Evolutionary conservation across 2,888 invertebrate species (phyloP), one percentile per base, ranked within the genome.

Genomic region (Platerodrilus igneus): DNA sequence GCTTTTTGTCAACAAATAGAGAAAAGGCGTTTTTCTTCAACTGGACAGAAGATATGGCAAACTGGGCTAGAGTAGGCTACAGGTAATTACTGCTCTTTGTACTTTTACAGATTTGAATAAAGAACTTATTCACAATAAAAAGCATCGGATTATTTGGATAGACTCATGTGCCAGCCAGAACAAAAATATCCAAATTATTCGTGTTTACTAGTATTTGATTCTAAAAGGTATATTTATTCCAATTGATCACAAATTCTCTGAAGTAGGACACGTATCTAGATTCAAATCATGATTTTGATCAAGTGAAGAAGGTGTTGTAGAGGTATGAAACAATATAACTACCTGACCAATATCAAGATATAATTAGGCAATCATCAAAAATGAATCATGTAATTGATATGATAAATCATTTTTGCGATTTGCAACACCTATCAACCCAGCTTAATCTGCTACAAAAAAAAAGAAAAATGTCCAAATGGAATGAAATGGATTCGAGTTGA

Each of bases 101-200:
- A n/a, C n/a, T n/a, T n/a, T n/a, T n/a, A n/a, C n/a, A n/a, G n/a
- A n/a, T n/a, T n/a, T n/a, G n/a, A n/a, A n/a, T n/a, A n/a, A n/a
- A n/a, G n/a, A n/a, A n/a, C n/a, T n/a, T n/a, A n/a, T n/a, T n/a
- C n/a, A n/a, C n/a, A n/a, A n/a, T n/a, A n/a, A n/a, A n/a, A n/a
- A n/a, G n/a, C n/a, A n/a, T n/a, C n/a, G n/a, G n/a, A n/a, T n/a
- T n/a, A n/a, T n/a, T n/a, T n/a, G n/a, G n/a, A n/a, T n/a, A n/a
- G n/a, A n/a, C n/a, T n/a, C n/a, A 17, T 59, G 58, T 41, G 53
- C 52, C 14, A 55, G 55, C 23, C 58, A 59, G 47, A 58, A 58
- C 37, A 58, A 57, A 44, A 57, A 11, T 55, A 58, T 35, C 16
- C 55, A 32, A 56, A 60, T 50, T 57, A 57, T 50, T 57, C 57